Conservation (phyloP, 2,888 invertebrate genomes). For the Stenichneumon culpator region DNA sequence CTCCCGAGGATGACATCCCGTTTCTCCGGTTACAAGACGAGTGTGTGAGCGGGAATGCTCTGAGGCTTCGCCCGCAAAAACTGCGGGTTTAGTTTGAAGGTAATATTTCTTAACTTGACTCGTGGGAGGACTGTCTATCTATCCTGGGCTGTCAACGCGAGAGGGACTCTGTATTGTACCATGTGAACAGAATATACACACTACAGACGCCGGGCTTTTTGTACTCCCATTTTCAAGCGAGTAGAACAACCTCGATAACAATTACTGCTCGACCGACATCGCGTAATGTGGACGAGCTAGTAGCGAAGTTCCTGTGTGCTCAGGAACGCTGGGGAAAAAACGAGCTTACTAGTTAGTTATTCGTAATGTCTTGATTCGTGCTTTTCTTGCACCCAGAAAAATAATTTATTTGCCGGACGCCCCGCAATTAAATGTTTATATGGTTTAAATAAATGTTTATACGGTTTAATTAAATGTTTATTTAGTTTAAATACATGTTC, state of each 20-base stretch:
- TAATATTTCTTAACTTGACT: slow-evolving; percentile 10
- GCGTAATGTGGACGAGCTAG: background rate
- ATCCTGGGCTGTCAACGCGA: background rate
- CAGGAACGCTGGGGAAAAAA: background rate
- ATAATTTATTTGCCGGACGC: too few relatives aligned
- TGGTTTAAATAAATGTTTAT: too few relatives aligned
- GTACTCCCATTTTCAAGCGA: background rate
- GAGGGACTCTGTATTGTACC: background rate
- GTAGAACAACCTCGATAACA: background rate
- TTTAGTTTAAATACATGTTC: too few relatives aligned
- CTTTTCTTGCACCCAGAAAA: background rate
- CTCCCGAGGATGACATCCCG: slow-evolving; percentile 14
- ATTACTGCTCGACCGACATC: background rate
- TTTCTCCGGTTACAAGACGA: slow-evolving; percentile 17
- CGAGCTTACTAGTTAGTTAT: background rate
- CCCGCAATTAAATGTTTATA: too few relatives aligned
- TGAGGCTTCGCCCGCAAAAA: slow-evolving; percentile 11
- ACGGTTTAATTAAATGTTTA: too few relatives aligned
- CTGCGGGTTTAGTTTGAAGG: background rate
- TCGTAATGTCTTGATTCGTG: background rate
- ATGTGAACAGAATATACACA: too few relatives aligned
- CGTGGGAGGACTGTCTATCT: background rate
- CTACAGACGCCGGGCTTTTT: background rate
- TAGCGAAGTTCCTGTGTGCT: background rate
- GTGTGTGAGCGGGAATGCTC: background rate